Base-by-base conservation (phyloP, 2,888 invertebrate genomes). In the Dryobota labecula region DNA sequence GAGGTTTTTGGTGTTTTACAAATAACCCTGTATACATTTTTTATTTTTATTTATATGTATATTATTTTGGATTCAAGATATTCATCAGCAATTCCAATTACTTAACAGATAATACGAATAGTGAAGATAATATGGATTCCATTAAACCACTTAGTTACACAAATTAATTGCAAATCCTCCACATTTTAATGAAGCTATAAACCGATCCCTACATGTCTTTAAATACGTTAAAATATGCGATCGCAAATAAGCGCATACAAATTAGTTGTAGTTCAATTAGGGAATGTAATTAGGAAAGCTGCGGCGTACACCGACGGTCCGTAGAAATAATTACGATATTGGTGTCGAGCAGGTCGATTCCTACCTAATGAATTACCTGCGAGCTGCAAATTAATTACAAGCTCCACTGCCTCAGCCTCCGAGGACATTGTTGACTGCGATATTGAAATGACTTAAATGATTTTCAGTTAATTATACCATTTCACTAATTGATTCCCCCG, bases 341-440 rank as follows among this genome's bases (percentile, higher is more conserved):
- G 87, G 84, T 82, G 82, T 82, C 78, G 83, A 86, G 83, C 82
- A 78, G 79, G 78, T 87, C 89, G 88, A 87, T 87, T 88, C 78
- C 86, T 80, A 85, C 86, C 89, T 90, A 90, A 92, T 92, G 90
- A 92, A 92, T 91, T 92, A 90, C 88, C 86, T 85, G 81, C 84
- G 85, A 86, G 84, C 89, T 86, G 88, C 87, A 90, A 91, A 91
- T 92, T 91, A 91, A 92, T 92, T 92, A 91, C 85, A 87, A 70
- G 85, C 84, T 78, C 68, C 82, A 84, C 72, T 87, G 87, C 78
- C 64, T 78, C 86, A 77, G 77, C 80, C 81, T 84, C 86, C 80
- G 73, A 82, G 83, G 85, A 84, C 82, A 83, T 83, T 77, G 73
- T 77, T 74, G 72, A 74, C 76, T 68, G 61, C 80, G 75, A 76